These are phyloP conservation scores for Melanostoma mellinum DNA, from an alignment of 2,888 invertebrate genomes.

Conservation along the genomic window DNA sequence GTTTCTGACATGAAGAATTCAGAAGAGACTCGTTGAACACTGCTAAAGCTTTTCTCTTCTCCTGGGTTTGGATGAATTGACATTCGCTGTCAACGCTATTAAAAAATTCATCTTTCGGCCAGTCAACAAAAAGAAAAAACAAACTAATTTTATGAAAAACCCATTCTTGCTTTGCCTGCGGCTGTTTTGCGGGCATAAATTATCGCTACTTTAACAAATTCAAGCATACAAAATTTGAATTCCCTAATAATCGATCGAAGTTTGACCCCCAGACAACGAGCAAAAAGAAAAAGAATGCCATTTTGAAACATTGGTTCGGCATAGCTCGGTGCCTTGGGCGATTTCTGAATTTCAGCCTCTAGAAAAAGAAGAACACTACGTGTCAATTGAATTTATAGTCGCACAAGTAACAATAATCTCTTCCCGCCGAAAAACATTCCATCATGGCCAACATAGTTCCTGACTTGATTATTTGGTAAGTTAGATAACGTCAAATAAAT, in stretches of 20 bases:
- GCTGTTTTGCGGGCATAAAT: slow-evolving; percentile 55
- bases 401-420: slow-evolving; percentile 35
- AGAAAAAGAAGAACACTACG: slow-evolving; percentile 26
- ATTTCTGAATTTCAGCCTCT: background rate
- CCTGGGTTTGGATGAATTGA: slow-evolving; percentile 38
- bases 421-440: background rate
- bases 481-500: background rate
- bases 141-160: slow-evolving; percentile 3
- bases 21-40: background rate
- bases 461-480: slow-evolving; percentile 81
- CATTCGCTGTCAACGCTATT: slow-evolving; percentile 48
- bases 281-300: slow-evolving; percentile 25
- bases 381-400: slow-evolving; percentile 65
- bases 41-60: too few species aligned
- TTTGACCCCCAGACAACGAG: background rate
- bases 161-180: slow-evolving; percentile 44
- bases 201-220: slow-evolving; percentile 22
- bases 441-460: slow-evolving; percentile 81
- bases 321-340: slow-evolving; percentile 35
- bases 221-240: slow-evolving; percentile 1
- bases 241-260: background rate
- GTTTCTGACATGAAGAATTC: background rate
- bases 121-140: slow-evolving; percentile 1
- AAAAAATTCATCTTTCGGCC: slow-evolving; percentile 19
- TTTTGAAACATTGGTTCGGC: slow-evolving; percentile 10